Percentiles rank a stretch among this genome's conserved stretches.
Conservation (phyloP, 2,113 vertebrate species). For the Leptodactylus fuscus region DNA sequence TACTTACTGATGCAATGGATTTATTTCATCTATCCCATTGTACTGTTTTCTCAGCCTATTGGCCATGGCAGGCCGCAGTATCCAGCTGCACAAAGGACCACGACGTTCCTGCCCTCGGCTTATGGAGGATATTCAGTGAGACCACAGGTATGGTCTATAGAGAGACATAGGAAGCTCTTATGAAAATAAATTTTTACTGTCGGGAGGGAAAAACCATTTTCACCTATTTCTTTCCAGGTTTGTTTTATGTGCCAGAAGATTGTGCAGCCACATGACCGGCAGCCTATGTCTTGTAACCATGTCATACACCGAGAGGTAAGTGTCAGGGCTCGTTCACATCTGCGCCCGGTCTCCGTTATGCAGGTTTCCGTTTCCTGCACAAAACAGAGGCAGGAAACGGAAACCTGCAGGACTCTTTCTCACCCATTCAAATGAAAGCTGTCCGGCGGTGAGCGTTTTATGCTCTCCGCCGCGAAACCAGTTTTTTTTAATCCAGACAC, state of each 20-base stretch:
- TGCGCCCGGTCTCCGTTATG: too few relatives aligned
- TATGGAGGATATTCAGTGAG: constrained; percentile 74
- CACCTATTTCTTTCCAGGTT: constrained; percentile 75
- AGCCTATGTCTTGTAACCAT: constrained; percentile 85
- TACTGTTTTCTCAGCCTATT: constrained; percentile 71
- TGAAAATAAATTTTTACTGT: background rate
- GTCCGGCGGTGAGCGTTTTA: too few relatives aligned
- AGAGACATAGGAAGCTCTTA: background rate
- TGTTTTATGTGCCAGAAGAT: constrained; percentile 92
- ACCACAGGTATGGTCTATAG: constrained; percentile 71
- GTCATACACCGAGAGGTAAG: constrained; percentile 86
- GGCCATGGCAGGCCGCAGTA: constrained; percentile 73
- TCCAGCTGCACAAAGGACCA: constrained; percentile 57
- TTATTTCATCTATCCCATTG: background rate
- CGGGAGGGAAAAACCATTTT: background rate
- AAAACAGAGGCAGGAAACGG: too few relatives aligned
- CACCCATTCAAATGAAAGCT: too few relatives aligned
- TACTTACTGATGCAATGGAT: background rate
- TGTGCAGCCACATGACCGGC: constrained; percentile 80
- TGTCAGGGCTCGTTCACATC: too few relatives aligned
- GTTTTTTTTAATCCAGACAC: too few relatives aligned
- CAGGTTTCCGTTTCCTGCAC: too few relatives aligned
- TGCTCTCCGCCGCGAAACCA: too few relatives aligned
- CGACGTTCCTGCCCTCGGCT: constrained; percentile 72
- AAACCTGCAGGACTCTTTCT: too few relatives aligned